Evolutionary conservation across 2,113 vertebrate species (phyloP).

Genomic region (Bungarus multicinctus): DNA sequence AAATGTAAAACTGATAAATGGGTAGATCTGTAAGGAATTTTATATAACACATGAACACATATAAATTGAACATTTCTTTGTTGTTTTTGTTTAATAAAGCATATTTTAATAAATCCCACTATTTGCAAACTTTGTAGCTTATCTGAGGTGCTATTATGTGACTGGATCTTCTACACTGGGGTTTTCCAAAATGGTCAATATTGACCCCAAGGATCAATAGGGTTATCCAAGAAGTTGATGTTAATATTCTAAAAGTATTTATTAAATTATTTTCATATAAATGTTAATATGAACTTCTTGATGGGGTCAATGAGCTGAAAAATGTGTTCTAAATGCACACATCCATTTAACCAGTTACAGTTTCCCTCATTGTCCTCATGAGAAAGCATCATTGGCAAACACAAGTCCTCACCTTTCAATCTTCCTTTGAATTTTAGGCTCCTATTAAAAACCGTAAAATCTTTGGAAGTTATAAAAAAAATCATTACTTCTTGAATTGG

Average conservation of each 20-base stretch:
- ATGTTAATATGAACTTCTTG: not conserved
- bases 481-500: not conserved
- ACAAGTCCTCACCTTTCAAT: not conserved
- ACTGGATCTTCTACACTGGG: not conserved
- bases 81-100: slow-evolving; percentile 58
- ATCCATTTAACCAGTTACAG: not conserved
- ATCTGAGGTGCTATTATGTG: not conserved
- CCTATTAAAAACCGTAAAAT: not conserved
- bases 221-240: not conserved
- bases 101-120: slow-evolving; percentile 1
- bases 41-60: slow-evolving; percentile 19
- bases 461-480: not conserved
- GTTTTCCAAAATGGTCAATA: not conserved
- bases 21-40: slow-evolving; percentile 27
- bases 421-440: not conserved
- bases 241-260: not conserved
- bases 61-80: slow-evolving; percentile 35
- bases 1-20: slow-evolving; percentile 36
- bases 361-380: not conserved
- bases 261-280: not conserved
- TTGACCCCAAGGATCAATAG: not conserved
- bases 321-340: not conserved
- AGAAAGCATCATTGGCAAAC: not conserved
- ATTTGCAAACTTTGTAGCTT: not conserved
- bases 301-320: not conserved